Base-by-base conservation (phyloP, 2,888 invertebrate species). In the Erpobdella octoculata region DNA sequence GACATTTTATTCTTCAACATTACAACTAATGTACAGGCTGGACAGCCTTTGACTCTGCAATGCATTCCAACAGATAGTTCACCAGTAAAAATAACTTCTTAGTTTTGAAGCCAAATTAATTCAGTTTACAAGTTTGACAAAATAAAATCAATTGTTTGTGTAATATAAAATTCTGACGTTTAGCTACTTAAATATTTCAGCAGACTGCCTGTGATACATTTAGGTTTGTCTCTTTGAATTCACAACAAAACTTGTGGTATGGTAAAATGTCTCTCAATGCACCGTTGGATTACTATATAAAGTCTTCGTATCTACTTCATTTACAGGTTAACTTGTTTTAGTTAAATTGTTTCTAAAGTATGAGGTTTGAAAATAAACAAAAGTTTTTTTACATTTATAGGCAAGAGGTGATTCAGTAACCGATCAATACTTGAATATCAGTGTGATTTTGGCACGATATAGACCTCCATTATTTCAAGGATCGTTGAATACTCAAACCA, bases 131-230 rank as follows among this genome's bases (percentile, higher is more conserved):
- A n/a, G n/a, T n/a, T n/a, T n/a, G n/a, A n/a, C n/a, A n/a, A n/a
- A n/a, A n/a, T n/a, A n/a, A n/a, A n/a, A n/a, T n/a, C n/a, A n/a
- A n/a, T n/a, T n/a, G n/a, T n/a, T n/a, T n/a, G n/a, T n/a, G n/a
- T n/a, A n/a, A n/a, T n/a, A n/a, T n/a, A n/a, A n/a, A n/a, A n/a
- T n/a, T n/a, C n/a, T n/a, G n/a, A n/a, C n/a, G n/a, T n/a, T n/a
- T n/a, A n/a, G n/a, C n/a, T n/a, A n/a, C n/a, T n/a, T n/a, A n/a
- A n/a, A n/a, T n/a, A n/a, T n/a, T n/a, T n/a, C n/a, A 38, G 21
- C 48, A 68, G 68, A 25, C 8, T 28, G 68, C 68, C 48, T 68
- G 68, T 41, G 53, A 48, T 28, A 41, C 31, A 37, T 68, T 68
- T 68, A 33, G 33, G 33, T 35, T 68, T 18, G 46, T 31, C 12